Evolutionary conservation across 2,888 invertebrate species (phyloP), one percentile per base, ranked within the genome.

Genomic region (Ormyrus pomaceus): DNA sequence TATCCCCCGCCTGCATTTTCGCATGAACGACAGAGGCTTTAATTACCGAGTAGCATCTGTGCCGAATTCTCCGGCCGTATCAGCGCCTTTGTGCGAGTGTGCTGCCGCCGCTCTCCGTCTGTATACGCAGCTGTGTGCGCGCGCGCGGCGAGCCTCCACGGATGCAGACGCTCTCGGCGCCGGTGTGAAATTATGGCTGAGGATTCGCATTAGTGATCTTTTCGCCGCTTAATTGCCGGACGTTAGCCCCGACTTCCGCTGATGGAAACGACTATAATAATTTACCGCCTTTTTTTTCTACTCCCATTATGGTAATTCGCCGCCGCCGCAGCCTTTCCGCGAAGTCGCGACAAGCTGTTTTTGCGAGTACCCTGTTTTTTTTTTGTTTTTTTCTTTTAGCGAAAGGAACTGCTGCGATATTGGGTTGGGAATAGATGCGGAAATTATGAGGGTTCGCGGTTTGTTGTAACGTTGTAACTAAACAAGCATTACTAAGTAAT

Each of bases 161-260:
- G 13, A 48, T 66, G 46, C n/a, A 8, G 53, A 45, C 51, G 56
- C 34, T 11, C 34, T 11, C 11, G 48, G n/a, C 59, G 56, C 58
- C 65, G 56, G 68, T 61, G 75, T 55, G 61, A 68, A 73, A 69
- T 73, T 56, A 76, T 70, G 75, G 83, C 84, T 83, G 81, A 82
- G 84, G 86, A 85, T 85, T 85, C 81, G 81, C 84, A 84, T 84
- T 83, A 85, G 83, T 82, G 83, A 84, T 83, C 82, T 84, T 84
- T 84, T 83, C 84, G 83, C 68, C 71, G 70, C 79, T 80, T 85
- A 84, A 84, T 85, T 80, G 81, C 75, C 79, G 82, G 79, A 80
- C 79, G 80, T 79, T 81, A 83, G 82, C 80, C 62, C n/a, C 68
- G 75, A 68, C 75, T 66, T 61, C 75, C 66, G 59, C 45, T 58